Percentiles rank a stretch among this genome's conserved stretches.
phyloP scores from a whole-genome alignment of 2,797 vertebrate species.

The Falco peregrinus region DNA sequence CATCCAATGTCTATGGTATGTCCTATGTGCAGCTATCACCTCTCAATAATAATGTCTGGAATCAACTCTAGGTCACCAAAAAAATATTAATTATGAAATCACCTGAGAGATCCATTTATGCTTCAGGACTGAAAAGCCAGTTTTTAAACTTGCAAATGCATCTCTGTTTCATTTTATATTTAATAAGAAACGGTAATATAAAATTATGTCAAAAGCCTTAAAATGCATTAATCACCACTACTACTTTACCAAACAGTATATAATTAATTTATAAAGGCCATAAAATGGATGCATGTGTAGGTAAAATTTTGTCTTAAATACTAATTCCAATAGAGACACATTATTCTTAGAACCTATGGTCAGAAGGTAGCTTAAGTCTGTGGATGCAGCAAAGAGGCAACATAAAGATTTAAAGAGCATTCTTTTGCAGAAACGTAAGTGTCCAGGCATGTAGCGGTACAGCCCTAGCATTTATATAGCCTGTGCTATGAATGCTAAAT shows the following conservation, averaged over 20 bases:
- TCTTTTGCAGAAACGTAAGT: neutral
- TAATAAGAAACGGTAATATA: neutral
- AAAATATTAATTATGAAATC: neutral
- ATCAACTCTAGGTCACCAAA: neutral
- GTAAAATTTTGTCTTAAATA: neutral
- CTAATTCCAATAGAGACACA: neutral
- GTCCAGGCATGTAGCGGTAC: neutral
- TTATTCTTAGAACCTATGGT: neutral
- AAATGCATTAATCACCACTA: neutral
- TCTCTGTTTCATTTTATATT: neutral
- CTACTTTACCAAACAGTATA: neutral
- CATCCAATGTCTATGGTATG: neutral
- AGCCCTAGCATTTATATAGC: neutral
- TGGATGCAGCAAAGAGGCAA: neutral
- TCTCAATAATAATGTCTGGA: neutral
- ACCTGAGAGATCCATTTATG: neutral
- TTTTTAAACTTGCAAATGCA: neutral
- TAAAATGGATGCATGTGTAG: rapidly evolving
- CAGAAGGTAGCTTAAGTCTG: neutral
- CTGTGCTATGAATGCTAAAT: neutral
- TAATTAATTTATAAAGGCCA: neutral
- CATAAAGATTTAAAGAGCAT: neutral
- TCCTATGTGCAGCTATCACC: neutral
- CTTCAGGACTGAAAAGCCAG: neutral
- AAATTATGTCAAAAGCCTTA: neutral